Evolutionary conservation across 2,888 invertebrate species (phyloP), one percentile per base, ranked within the genome.

Genomic region (Trisateles emortualis): DNA sequence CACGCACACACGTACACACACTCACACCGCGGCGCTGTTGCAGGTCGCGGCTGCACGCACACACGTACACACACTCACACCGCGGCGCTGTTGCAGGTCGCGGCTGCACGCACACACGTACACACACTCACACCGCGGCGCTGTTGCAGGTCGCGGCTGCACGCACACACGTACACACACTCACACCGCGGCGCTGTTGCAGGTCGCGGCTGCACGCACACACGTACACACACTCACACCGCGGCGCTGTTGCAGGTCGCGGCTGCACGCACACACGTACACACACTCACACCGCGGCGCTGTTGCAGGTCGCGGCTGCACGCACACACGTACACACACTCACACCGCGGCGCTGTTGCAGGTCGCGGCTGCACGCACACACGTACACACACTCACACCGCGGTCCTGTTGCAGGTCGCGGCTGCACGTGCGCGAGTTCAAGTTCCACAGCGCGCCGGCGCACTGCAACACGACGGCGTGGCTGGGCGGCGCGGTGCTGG

Each of bases 401-500:
- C 22, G 22, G 5, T 22, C 22, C 3, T 22, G 22, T 26, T 8
- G 26, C 22, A 22, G 22, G 22, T 22, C 22, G 71, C 56, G 41
- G 1, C 76, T 89, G 38, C 75, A 72, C 72, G 58, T 82, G 30
- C 46, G 60, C 16, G 62, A 65, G 59, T 83, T 98, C 81, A 96
- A 96, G 86, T 97, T 98, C 84, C 98, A 98, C 88, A 86, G 90
- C 2, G 93, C 96, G 30, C 97, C 98, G 11, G 95, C 96, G 60
- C 85, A 78, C 80, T 95, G 95, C 51, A 98, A 98, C 91, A 96
- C 95, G 78, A 95, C 95, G 9, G 95, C 96, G 32, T 99, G 99
- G 94, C 95, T 16, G 96, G 97, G 47, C 95, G 95, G 70, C 95
- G 79, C 95, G 95, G 1, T 95, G 96, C 38, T 92, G 97, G 32